Evolutionary conservation across 2,113 vertebrate genomes (phyloP).

Genomic region (Indicator indicator): DNA sequence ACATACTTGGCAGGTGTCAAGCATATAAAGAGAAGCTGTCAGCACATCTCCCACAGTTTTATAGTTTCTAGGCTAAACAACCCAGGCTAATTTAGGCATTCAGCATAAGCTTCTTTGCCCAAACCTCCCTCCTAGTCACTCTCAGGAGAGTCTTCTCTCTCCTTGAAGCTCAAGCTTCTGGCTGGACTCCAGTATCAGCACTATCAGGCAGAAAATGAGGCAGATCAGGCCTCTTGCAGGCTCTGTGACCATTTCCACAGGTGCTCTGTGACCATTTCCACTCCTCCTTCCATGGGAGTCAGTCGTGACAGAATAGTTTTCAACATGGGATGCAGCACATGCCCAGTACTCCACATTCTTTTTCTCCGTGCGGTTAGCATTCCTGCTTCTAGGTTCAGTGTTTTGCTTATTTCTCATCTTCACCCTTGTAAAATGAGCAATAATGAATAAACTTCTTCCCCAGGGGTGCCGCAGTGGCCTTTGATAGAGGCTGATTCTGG

Average conservation of each 20-base stretch:
- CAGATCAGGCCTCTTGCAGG: neutral
- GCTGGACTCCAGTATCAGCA: neutral
- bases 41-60: constrained; percentile 3
- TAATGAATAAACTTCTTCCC: neutral
- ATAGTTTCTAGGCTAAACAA: constrained; percentile 23
- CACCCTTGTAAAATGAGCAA: neutral
- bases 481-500: neutral
- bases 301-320: neutral
- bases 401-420: neutral
- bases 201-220: neutral
- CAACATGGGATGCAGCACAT: neutral
- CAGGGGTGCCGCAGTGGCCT: neutral
- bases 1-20: neutral
- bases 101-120: neutral
- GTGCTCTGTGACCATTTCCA: neutral
- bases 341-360: neutral
- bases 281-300: neutral
- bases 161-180: neutral
- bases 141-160: neutral
- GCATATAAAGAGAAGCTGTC: neutral
- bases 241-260: neutral
- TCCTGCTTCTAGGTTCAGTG: neutral
- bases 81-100: neutral
- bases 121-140: neutral
- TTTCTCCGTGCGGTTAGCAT: neutral